A percentile compares a stretch with the other conserved stretches of the same genome.
These are phyloP conservation scores for Copidosoma floridanum DNA, from an alignment of 1,140 invertebrate species.

Conservation along the genomic window DNA sequence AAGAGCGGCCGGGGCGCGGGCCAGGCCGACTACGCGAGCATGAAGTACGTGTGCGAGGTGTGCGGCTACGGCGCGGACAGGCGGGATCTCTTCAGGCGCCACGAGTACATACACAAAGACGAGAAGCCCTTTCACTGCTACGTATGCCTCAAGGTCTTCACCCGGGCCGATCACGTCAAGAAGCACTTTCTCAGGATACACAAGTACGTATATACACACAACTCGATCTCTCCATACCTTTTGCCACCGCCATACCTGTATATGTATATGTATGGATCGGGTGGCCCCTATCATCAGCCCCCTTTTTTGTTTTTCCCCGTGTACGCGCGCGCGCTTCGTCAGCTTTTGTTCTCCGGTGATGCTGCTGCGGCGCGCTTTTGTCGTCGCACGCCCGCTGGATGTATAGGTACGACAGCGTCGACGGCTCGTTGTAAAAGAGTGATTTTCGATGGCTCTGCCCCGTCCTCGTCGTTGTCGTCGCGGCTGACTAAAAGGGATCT, in stretches of 20 bases:
- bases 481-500: too few species aligned
- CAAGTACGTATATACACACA: slow-evolving; percentile 43
- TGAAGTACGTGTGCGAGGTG: slow-evolving; percentile 79
- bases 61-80: slow-evolving; percentile 90
- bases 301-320: too few species aligned
- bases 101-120: slow-evolving; percentile 93
- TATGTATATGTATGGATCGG: too few species aligned
- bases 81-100: slow-evolving; percentile 89
- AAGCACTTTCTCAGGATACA: slow-evolving; percentile 92
- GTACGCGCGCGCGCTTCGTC: too few species aligned
- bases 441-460: too few species aligned
- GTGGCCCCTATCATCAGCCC: too few species aligned
- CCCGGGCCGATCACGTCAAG: slow-evolving; percentile 91
- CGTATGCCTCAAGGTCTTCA: slow-evolving; percentile 88
- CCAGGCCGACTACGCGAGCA: slow-evolving; percentile 36
- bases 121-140: slow-evolving; percentile 93
- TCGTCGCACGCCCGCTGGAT: too few species aligned
- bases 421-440: too few species aligned
- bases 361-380: too few species aligned
- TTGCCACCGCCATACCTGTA: background rate
- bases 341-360: too few species aligned
- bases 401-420: too few species aligned
- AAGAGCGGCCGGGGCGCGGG: background rate
- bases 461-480: too few species aligned
- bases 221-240: background rate